Base-by-base conservation (phyloP, 2,797 vertebrate species). In the Apodemus agrarius region DNA sequence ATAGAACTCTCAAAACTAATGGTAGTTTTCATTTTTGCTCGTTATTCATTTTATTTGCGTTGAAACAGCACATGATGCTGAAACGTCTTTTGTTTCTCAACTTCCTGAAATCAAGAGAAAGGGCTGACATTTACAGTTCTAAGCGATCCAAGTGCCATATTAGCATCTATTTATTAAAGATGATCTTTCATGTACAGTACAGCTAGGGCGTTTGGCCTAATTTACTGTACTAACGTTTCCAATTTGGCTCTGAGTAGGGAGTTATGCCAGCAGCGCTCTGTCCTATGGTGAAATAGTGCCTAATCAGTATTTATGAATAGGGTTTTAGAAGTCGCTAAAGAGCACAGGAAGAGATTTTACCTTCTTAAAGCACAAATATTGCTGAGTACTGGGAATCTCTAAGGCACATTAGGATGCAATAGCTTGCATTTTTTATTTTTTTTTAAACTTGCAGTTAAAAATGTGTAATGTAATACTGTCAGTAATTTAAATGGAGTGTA, bases 261-360 rank as follows among this genome's bases (percentile, higher is more conserved):
- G 63, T 69, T 97, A 61, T 97, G 96, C 87, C 97, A 76, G 86
- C 86, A 97, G 92, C 19, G 67, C 67, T 96, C 81, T 92, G 97
- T 94, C 81, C 91, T 96, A 75, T 85, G 84, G 97, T 98, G 98
- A 98, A 98, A 98, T 97, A 98, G 96, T 94, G 95, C 91, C 96
- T 98, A 96, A 98, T 98, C 97, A 98, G 97, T 98, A 98, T 98
- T 98, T 98, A 98, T 98, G 98, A 98, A 98, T 90, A 98, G 97
- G 94, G 97, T 97, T 98, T 98, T 98, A 97, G 95, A 98, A 98
- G 96, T 97, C 97, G 94, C 98, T 97, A 96, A 98, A 98, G 98
- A 98, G 90, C 93, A 97, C 74, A 90, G 72, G 34, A 98, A 98
- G 84, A 98, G 84, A 12, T 96, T 98, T 97, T 98, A 94, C 93